A percentile compares a stretch with the other conserved stretches of the same genome.
Evolutionary conservation across 2,888 invertebrate species (phyloP).

Genomic region (Calameuta pallipes): DNA sequence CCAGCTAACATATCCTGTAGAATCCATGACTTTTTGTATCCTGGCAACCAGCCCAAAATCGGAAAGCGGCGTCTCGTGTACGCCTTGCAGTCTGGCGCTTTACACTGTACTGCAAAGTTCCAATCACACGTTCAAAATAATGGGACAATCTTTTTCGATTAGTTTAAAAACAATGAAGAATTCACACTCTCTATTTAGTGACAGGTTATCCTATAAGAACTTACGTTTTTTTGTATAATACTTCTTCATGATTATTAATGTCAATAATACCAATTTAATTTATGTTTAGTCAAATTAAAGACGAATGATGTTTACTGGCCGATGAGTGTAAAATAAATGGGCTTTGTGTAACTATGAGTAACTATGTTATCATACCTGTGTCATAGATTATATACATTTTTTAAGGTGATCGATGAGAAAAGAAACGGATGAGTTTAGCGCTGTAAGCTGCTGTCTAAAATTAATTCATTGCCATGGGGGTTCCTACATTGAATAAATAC

Average conservation of each 20-base stretch:
- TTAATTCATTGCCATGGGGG: background rate
- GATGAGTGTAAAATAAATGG: background rate
- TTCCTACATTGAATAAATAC: background rate
- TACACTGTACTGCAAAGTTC: constrained; percentile 7
- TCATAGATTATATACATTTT: background rate
- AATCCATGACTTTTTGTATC: constrained; percentile 45
- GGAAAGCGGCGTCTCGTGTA: constrained; percentile 45
- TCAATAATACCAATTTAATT: background rate
- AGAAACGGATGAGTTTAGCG: background rate
- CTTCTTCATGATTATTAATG: background rate
- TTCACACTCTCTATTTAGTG: background rate
- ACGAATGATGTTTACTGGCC: background rate
- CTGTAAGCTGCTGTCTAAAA: background rate
- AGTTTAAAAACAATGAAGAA: background rate
- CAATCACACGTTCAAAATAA: background rate
- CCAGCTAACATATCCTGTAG: constrained; percentile 46
- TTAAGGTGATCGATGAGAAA: background rate
- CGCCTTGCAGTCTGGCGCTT: background rate
- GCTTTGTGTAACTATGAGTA: background rate
- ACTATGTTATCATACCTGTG: background rate
- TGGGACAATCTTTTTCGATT: background rate
- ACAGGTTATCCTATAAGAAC: background rate
- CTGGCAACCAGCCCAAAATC: constrained; percentile 42
- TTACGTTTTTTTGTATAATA: background rate
- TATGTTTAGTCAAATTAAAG: background rate